Evolutionary conservation across 1,140 invertebrate species (phyloP), one percentile per base, ranked within the genome.

Genomic region (Harpegnathos saltator): DNA sequence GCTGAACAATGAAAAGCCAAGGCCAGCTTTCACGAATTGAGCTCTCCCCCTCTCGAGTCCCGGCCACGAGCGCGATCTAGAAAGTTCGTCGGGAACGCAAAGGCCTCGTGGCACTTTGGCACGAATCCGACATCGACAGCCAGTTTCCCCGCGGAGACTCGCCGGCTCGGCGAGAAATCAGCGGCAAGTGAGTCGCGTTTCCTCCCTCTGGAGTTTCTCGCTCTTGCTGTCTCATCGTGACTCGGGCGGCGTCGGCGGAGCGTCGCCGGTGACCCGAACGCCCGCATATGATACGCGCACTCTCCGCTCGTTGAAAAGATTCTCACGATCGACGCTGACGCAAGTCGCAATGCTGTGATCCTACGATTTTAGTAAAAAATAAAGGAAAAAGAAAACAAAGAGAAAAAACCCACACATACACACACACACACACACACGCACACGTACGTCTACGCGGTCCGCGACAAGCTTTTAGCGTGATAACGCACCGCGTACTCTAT

Each of bases 281-380:
- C 63, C 48, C 52, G 77, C 77, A 82, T 5, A 73, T 33, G 33
- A 68, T 56, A 69, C 65, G 56, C 78, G 69, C 22, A 61, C 58
- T 72, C 54, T 73, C 44, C 58, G 62, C 58, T 62, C 71, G 78
- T 82, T 62, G 14, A 82, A 59, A 82, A n/a, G 17, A 72, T 82
- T 71, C 48, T n/a, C 66, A 58, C 22, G 58, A 73, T 61, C 38
- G 68, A 73, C 56, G 78, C 29, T 69, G 29, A 80, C 48, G 24
- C 62, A 86, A 75, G 82, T 85, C 88, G 82, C 73, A 69, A 90
- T 83, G 85, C 86, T 90, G 88, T 89, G 90, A 90, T 91, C 78
- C 84, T 86, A 83, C 74, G 50, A 88, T 90, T 88, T 89, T 87
- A 86, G 58, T 24, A 58, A 88, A 85, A 11, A 44, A 44, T 7